Conservation (phyloP, 2,888 invertebrate genomes). For the Proisotoma minuta region DNA sequence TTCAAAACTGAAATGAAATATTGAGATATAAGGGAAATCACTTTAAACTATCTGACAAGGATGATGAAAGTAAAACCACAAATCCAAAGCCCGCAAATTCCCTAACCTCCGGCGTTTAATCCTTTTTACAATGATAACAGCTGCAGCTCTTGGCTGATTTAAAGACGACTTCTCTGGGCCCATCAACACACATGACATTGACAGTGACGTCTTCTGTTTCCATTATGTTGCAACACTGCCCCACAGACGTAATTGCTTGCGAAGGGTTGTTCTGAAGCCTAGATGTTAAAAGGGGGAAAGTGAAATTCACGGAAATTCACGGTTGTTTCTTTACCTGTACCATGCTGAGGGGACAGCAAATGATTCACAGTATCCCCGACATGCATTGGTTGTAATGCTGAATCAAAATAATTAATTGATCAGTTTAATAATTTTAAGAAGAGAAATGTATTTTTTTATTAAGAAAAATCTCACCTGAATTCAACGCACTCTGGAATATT, state of each 20-base stretch:
- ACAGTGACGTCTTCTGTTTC: constrained; percentile 71
- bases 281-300: too few relatives aligned
- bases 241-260: constrained; percentile 70
- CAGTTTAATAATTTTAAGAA: too few relatives aligned
- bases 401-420: too few relatives aligned
- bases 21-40: too few relatives aligned
- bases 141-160: constrained; percentile 77
- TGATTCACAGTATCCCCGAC: constrained; percentile 76
- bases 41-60: too few relatives aligned
- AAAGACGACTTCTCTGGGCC: constrained; percentile 70
- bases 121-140: constrained; percentile 82
- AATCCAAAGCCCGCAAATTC: not conserved
- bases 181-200: constrained; percentile 66
- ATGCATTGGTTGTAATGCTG: constrained; percentile 73
- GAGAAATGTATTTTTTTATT: too few relatives aligned
- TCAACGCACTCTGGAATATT: constrained; percentile 79
- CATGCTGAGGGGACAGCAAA: constrained; percentile 73
- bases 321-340: too few relatives aligned
- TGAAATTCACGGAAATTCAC: too few relatives aligned
- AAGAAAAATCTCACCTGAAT: too few relatives aligned
- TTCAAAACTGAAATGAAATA: too few relatives aligned
- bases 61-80: not conserved
- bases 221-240: constrained; percentile 72
- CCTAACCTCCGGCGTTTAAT: constrained; percentile 50
- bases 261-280: constrained; percentile 56